Conservation (phyloP, 1,140 invertebrate genomes). For the Drosophila ambigua region DNA sequence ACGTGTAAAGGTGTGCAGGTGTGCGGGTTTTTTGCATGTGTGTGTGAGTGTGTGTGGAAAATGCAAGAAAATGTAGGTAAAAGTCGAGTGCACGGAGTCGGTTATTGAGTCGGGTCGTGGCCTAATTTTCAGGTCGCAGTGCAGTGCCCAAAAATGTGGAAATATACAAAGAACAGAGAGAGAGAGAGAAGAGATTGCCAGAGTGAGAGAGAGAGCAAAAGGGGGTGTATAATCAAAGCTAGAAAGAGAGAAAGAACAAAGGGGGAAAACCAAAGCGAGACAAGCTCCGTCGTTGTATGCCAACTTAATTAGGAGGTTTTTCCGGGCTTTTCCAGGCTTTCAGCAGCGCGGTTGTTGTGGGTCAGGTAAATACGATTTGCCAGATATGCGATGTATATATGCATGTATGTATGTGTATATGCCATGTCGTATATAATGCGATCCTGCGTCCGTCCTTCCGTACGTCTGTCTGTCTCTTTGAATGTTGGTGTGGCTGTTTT, state of each 20-base stretch:
- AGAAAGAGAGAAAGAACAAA: background rate
- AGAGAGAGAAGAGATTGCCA: constrained; percentile 4
- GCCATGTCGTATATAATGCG: constrained; percentile 43
- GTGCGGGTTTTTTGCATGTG: background rate
- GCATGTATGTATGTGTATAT: background rate
- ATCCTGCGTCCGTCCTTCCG: constrained; percentile 25
- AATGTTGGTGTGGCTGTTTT: constrained; percentile 9
- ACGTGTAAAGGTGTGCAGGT: background rate
- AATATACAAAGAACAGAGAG: constrained; percentile 16
- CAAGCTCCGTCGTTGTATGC: constrained; percentile 22
- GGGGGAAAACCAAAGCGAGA: background rate
- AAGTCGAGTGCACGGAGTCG: constrained; percentile 18
- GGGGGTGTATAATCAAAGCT: too few relatives aligned
- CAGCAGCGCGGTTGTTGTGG: constrained; percentile 34
- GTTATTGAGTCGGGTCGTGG: constrained; percentile 41
- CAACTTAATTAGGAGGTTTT: constrained; percentile 75
- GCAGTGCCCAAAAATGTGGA: constrained; percentile 34
- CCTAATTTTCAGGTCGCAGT: constrained; percentile 49
- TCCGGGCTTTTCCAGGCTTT: constrained; percentile 38
- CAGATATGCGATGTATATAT: background rate
- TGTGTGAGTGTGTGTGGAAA: background rate
- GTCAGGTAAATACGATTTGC: constrained; percentile 39
- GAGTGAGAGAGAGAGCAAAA: background rate
- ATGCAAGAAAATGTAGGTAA: constrained; percentile 39
- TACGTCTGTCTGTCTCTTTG: constrained; percentile 46